Evolutionary conservation across 2,888 invertebrate genomes (phyloP), one percentile per base, ranked within the genome.

Genomic region (Scaptomyza caliginosa): DNA sequence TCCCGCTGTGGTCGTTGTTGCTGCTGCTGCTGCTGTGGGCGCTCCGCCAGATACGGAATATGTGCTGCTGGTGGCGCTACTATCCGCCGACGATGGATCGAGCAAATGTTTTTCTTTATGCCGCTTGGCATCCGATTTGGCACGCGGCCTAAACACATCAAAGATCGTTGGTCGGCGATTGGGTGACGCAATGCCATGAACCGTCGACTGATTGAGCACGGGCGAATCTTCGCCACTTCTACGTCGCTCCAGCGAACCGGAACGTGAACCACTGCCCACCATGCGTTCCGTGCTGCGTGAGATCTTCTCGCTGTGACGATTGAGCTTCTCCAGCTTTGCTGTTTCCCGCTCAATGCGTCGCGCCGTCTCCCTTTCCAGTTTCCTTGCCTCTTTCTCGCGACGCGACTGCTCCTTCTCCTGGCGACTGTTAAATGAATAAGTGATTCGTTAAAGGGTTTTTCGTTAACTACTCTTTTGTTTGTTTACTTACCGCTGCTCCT

Each of bases 81-180:
- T 90, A 34, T 83, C 86, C n/a, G 84, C 84, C 36, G 89, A 85
- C 5, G 86, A 81, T 5, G 90, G 89, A 73, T 89, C 89, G 48
- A 89, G 67, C n/a, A 87, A 58, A 42, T 84, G 75, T 56, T 89
- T 84, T 11, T 89, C 89, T 63, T 90, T 90, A 19, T 89, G 84
- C 32, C 88, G 88, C 62, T 89, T 92, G 58, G 96, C 96, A 91
- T 96, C 96, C 28, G 95, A 95, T 90, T 95, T 95, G 73, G 95
- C 95, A 65, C 95, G 93, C 46, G 94, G 95, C 76, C 96, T 92
- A 89, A 97, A 96, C 36, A 96, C 95, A 90, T 97, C 96, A 86
- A 97, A 94, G 75, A 97, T 92, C 1, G 95, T 95, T 7, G 95
- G 95, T 63, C 95, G 93, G 17, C 95, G 94, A 78, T 94, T 95